phyloP scores from a whole-genome alignment of 53 echinoderm and acorn worm genomes.

The Holothuria leucospilota region DNA sequence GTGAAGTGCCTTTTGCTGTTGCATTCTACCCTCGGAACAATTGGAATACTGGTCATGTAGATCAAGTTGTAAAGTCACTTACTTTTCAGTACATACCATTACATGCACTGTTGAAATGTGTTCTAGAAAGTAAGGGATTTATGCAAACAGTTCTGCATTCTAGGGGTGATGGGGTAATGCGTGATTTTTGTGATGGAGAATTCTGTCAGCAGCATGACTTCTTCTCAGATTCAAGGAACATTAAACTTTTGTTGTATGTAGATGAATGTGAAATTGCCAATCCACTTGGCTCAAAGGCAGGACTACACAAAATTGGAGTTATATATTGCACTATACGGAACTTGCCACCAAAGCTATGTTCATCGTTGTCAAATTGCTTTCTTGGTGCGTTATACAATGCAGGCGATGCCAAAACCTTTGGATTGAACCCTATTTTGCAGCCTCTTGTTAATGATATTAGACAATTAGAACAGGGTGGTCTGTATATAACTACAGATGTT shows the following conservation, averaged over 20 bases:
- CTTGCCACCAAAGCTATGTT: background rate
- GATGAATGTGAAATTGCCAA: conserved; percentile 13
- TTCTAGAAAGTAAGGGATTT: conserved; percentile 41
- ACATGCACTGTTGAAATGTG: conserved; percentile 30
- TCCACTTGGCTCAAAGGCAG: too few relatives aligned
- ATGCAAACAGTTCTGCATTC: background rate
- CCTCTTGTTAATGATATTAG: background rate
- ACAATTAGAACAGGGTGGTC: background rate
- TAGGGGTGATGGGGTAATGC: conserved; percentile 2
- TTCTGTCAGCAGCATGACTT: background rate
- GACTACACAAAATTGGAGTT: background rate
- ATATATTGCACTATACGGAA: background rate
- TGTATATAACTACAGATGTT: background rate
- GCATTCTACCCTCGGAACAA: background rate
- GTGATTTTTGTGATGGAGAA: conserved; percentile 20
- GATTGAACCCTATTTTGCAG: too few relatives aligned
- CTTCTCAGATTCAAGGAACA: conserved; percentile 14
- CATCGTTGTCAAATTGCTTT: background rate
- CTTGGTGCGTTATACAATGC: background rate
- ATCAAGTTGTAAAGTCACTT: background rate
- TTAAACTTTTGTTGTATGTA: background rate
- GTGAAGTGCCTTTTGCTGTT: background rate
- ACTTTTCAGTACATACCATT: conserved; percentile 53
- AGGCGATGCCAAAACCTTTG: too few relatives aligned
- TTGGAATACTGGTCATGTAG: background rate